Conservation (phyloP, 2,888 invertebrate genomes). For the Napeogenes inachia region DNA sequence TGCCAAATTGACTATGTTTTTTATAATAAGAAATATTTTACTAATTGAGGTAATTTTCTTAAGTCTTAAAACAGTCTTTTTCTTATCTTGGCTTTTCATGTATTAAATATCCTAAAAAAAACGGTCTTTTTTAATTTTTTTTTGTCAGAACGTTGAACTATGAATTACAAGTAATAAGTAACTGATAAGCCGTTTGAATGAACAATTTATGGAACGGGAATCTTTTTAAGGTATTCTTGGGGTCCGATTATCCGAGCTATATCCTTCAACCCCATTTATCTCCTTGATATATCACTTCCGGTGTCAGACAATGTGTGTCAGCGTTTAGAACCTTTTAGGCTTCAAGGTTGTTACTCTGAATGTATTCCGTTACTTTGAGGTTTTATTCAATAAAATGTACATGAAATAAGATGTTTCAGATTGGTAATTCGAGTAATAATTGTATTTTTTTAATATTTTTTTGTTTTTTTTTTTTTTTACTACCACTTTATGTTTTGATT, state of each 20-base stretch:
- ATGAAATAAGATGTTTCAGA: not conserved
- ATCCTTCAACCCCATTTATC: conserved; percentile 6
- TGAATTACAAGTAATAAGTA: not conserved
- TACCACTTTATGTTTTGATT: no score
- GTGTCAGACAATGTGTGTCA: conserved; percentile 3
- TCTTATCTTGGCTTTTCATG: no score
- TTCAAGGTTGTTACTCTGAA: not conserved
- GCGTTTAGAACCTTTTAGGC: conserved; percentile 6
- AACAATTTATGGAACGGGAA: not conserved
- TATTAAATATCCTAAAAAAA: no score
- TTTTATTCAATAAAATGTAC: not conserved
- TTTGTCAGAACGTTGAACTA: no score
- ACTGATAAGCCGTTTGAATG: not conserved
- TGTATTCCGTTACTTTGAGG: not conserved
- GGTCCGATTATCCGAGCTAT: conserved; percentile 6
- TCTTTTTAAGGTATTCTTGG: conserved; percentile 1
- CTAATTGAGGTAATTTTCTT: no score
- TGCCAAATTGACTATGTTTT: no score
- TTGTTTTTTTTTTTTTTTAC: no score
- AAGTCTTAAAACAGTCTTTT: no score
- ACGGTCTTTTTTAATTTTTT: no score
- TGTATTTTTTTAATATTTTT: no score
- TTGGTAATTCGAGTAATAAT: no score
- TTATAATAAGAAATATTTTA: no score
- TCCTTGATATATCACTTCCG: conserved; percentile 8